Evolutionary conservation across 2,888 invertebrate species (phyloP).

Genomic region (Kuschelorhynchus macadamiae): DNA sequence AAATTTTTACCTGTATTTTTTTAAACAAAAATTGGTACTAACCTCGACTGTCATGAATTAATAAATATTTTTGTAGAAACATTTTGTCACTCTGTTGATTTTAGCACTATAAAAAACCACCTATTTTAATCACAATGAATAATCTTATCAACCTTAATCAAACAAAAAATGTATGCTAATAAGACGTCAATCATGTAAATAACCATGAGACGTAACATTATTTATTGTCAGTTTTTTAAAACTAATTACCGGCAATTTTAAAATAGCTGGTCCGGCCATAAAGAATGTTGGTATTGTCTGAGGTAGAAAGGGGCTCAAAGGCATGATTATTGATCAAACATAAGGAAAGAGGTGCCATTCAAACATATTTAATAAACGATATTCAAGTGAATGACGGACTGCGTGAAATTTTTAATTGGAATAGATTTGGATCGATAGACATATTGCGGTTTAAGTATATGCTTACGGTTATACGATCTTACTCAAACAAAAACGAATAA

Average conservation of each 20-base stretch:
- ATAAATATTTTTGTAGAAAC: constrained; percentile 55
- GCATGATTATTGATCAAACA: constrained; percentile 48
- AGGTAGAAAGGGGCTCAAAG: constrained; percentile 14
- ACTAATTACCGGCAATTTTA: too few relatives aligned
- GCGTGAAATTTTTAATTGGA: neutral
- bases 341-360: constrained; percentile 36
- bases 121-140: too few relatives aligned
- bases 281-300: constrained; percentile 15
- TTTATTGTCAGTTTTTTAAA: too few relatives aligned
- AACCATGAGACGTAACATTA: too few relatives aligned
- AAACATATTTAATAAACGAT: constrained; percentile 36
- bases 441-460: constrained; percentile 32
- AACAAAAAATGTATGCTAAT: too few relatives aligned
- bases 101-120: too few relatives aligned
- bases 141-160: too few relatives aligned
- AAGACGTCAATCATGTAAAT: too few relatives aligned
- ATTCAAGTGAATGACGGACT: constrained; percentile 11
- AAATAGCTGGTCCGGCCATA: too few relatives aligned
- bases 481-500: too few relatives aligned
- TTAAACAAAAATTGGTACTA: constrained; percentile 36
- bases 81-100: constrained; percentile 26
- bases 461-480: too few relatives aligned
- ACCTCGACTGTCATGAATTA: constrained; percentile 55
- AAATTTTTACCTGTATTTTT: too few relatives aligned
- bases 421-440: constrained; percentile 20